Evolutionary conservation across 2,113 vertebrate species (phyloP).

Genomic region (Elanus axillaris): DNA sequence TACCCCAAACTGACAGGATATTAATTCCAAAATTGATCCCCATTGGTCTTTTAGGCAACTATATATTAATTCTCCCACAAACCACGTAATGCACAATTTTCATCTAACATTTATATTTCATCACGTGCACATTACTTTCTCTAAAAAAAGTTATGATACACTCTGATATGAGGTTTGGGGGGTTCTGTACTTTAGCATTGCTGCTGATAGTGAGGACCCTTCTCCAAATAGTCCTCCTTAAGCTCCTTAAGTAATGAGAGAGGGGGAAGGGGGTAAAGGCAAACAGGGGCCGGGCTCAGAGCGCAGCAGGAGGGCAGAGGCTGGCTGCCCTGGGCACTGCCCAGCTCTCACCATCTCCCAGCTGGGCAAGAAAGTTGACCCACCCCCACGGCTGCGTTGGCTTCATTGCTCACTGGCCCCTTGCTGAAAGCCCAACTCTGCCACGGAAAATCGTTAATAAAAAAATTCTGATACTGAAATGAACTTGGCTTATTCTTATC

Average conservation of each 20-base stretch:
- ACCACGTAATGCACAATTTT: not conserved
- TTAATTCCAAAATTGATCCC: constrained; percentile 42
- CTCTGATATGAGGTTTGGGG: not conserved
- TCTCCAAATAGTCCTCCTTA: not conserved
- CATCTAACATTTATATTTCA: not conserved
- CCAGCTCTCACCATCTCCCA: not conserved
- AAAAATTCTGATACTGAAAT: not conserved
- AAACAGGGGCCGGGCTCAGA: not conserved
- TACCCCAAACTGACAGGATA: constrained; percentile 13
- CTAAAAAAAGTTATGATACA: not conserved
- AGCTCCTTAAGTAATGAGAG: not conserved
- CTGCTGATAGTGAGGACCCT: not conserved
- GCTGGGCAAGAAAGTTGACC: not conserved
- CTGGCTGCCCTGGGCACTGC: rapidly evolving
- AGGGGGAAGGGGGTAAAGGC: not conserved
- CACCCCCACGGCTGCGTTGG: not conserved
- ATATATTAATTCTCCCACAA: not conserved
- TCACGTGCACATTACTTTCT: not conserved
- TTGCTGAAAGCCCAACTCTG: not conserved
- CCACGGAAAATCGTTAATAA: not conserved
- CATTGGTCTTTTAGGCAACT: not conserved
- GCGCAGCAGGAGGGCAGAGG: rapidly evolving
- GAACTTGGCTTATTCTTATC: not conserved
- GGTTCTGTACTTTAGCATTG: rapidly evolving
- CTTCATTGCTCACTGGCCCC: not conserved